Base-by-base conservation (phyloP, 2,797 vertebrate genomes). In the Chaunax sp. region DNA sequence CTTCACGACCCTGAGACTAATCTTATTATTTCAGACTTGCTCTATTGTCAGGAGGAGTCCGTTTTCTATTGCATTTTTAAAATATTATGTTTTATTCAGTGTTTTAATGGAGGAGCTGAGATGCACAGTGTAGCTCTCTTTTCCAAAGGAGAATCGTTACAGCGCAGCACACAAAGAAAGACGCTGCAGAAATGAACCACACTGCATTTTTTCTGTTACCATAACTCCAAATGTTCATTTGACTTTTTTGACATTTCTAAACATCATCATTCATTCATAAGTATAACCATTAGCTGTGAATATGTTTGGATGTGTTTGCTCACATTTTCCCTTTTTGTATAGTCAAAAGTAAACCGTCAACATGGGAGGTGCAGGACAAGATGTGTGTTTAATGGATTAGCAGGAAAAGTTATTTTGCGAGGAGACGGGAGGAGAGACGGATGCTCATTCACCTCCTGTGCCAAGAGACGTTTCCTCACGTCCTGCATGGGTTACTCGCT, bases 391-490 rank as follows among this genome's bases (percentile, higher is more conserved):
- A 19, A 3, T 26, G 41, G n/a, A n/a, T n/a, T n/a, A 88, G 85
- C 88, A 83, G 75, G 67, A 71, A 43, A 80, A 86, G 76, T 81
- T 86, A 51, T 81, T 69, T 68, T 55, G 67, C 78, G 72, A 74
- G 44, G 52, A 55, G 74, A 72, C 53, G 69, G 64, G 52, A 59
- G 55, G 56, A 78, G 66, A 69, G 69, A 78, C 26, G 63, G 79
- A 78, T 70, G 80, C 78, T 84, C 70, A 61, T 87, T 85, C 82
- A 85, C 67, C 80, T 72, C 64, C 73, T 16, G 72, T 47, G 63
- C 83, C 85, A 64, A 3, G 79, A 87, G 87, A 87, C 73, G 67
- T 72, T 72, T 79, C 71, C 66, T 43, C 9, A 5, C 40, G 62
- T 84, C 82, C 82, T 80, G 82, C 69, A 6, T 67, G 77, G 79